phyloP scores from a whole-genome alignment of 2,797 vertebrate genomes.

The Pipistrellus pipistrellus region DNA sequence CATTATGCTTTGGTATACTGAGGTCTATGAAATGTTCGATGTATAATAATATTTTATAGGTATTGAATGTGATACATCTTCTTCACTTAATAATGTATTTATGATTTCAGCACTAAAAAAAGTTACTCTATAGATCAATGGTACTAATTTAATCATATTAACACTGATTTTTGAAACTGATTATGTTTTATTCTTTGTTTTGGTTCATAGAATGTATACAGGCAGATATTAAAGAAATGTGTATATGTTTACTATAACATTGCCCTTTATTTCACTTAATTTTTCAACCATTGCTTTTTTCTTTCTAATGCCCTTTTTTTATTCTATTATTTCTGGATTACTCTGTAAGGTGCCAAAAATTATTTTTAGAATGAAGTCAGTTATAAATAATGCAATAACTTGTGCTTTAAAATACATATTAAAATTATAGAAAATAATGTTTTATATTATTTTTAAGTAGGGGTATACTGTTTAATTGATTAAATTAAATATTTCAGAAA shows the following conservation, averaged over 20 bases:
- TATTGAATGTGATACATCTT: not conserved
- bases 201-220: not conserved
- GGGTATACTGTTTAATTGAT: not conserved
- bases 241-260: not conserved
- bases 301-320: not conserved
- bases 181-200: not conserved
- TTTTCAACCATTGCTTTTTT: not conserved
- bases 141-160: not conserved
- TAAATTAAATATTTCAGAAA: slow-evolving; percentile 40
- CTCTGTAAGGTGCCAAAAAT: not conserved
- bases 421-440: not conserved
- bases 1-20: not conserved
- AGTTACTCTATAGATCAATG: not conserved
- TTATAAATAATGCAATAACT: not conserved
- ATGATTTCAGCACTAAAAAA: not conserved
- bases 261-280: not conserved
- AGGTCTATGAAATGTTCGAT: not conserved
- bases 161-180: not conserved
- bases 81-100: not conserved
- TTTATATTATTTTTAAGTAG: not conserved
- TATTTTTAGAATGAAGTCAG: not conserved
- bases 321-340: not conserved
- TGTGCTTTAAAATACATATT: not conserved
- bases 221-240: not conserved
- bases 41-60: not conserved